phyloP scores from a whole-genome alignment of 2,797 vertebrate species.

The Corythornis leucogaster region DNA sequence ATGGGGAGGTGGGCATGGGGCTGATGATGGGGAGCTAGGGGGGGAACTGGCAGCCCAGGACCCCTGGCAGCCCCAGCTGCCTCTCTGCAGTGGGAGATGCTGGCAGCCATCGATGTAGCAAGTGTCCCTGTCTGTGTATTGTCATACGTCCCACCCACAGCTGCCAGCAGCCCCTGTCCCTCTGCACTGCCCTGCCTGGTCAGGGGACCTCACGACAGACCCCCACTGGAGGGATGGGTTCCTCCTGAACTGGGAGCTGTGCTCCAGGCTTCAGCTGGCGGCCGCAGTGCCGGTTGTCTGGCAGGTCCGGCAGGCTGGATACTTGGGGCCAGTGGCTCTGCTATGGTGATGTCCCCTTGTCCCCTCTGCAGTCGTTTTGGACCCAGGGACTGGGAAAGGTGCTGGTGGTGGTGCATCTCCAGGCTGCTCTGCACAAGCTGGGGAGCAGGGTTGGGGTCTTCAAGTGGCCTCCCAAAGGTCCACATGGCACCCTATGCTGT shows the following conservation, averaged over 20 bases:
- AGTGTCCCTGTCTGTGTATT: slow-evolving; percentile 44
- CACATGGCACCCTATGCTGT: background rate
- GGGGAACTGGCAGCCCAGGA: background rate
- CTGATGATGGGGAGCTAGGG: background rate
- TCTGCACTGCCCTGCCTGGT: background rate
- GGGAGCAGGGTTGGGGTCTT: background rate
- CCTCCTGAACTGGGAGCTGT: background rate
- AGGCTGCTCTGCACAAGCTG: background rate
- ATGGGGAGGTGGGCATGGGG: background rate
- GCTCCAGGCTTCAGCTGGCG: rapidly evolving
- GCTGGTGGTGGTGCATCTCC: background rate
- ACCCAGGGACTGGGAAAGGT: background rate
- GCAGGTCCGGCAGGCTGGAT: background rate
- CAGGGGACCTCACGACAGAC: background rate
- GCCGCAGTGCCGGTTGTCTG: rapidly evolving
- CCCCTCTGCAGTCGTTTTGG: background rate
- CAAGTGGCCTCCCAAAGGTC: background rate
- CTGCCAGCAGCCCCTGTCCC: background rate
- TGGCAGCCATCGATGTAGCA: slow-evolving; percentile 66
- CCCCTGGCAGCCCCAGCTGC: background rate
- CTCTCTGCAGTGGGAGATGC: background rate
- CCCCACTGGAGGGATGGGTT: background rate
- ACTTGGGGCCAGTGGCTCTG: background rate
- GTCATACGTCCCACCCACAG: background rate
- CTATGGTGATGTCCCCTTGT: background rate